Percentiles rank a stretch among this genome's conserved stretches.
Conservation (phyloP, 2,888 invertebrate species). For the Girardia tigrina region DNA sequence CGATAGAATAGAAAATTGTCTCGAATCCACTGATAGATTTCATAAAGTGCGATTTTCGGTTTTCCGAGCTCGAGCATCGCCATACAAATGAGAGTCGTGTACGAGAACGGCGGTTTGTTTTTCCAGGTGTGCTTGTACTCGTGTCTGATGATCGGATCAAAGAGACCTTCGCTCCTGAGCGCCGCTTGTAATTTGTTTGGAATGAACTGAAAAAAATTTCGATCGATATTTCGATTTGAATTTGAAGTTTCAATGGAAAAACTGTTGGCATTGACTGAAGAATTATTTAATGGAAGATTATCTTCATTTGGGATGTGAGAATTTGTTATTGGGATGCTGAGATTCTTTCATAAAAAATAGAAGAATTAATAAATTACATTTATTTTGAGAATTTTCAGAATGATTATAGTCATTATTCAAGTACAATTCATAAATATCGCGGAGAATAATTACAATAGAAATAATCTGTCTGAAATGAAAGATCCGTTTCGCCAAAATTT, state of each 20-base stretch:
- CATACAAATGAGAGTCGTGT: constrained; percentile 21
- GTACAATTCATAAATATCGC: too few relatives aligned
- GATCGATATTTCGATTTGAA: not conserved
- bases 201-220: not conserved
- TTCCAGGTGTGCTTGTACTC: not conserved
- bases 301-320: not conserved
- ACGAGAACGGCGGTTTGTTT: not conserved
- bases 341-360: too few relatives aligned
- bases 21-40: constrained; percentile 18
- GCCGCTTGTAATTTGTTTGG: constrained; percentile 1
- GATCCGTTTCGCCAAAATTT: too few relatives aligned
- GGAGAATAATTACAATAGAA: too few relatives aligned
- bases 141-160: not conserved
- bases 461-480: too few relatives aligned
- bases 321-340: not conserved
- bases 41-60: constrained; percentile 24
- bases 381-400: too few relatives aligned
- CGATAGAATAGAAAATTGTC: constrained; percentile 24
- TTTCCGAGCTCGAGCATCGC: not conserved
- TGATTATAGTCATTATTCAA: too few relatives aligned
- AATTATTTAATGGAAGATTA: not conserved
- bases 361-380: too few relatives aligned
- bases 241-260: not conserved
- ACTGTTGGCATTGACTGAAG: not conserved
- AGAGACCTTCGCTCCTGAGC: not conserved